These are phyloP conservation scores for Tupaia chinensis DNA, from an alignment of 2,113 vertebrate genomes.

Conservation along the genomic window DNA sequence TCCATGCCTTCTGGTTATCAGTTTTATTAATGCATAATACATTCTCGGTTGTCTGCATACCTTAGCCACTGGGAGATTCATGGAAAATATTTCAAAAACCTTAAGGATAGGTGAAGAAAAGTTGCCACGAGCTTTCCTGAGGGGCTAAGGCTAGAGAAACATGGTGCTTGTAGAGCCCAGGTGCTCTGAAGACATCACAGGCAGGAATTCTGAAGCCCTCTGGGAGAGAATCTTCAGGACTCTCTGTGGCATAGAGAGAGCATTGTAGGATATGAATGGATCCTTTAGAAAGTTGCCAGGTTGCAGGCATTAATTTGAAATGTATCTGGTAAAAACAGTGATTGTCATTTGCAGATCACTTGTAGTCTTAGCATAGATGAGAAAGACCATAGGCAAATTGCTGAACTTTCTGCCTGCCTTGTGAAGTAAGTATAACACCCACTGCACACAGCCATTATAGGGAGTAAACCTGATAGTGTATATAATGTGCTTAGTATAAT, in stretches of 20 bases:
- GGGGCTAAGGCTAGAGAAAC: not conserved
- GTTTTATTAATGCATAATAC: not conserved
- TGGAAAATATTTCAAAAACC: not conserved
- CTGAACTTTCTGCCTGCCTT: not conserved
- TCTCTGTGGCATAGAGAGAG: not conserved
- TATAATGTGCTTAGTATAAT: not conserved
- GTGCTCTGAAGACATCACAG: not conserved
- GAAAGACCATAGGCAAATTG: not conserved
- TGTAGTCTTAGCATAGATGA: not conserved
- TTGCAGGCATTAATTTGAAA: not conserved
- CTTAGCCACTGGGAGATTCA: not conserved
- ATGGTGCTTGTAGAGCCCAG: not conserved
- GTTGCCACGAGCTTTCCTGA: not conserved
- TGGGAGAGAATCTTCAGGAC: not conserved
- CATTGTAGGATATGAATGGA: not conserved
- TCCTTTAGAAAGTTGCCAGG: constrained; percentile 21
- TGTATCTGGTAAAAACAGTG: not conserved
- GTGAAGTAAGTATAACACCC: not conserved
- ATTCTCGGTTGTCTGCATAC: not conserved
- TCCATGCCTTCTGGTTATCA: not conserved
- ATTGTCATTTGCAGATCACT: not conserved
- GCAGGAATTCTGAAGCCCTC: not conserved
- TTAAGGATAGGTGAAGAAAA: not conserved
- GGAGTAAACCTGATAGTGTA: not conserved
- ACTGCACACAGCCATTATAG: not conserved